phyloP scores from a whole-genome alignment of 2,797 vertebrate genomes.

The Novumbra hubbsi region DNA sequence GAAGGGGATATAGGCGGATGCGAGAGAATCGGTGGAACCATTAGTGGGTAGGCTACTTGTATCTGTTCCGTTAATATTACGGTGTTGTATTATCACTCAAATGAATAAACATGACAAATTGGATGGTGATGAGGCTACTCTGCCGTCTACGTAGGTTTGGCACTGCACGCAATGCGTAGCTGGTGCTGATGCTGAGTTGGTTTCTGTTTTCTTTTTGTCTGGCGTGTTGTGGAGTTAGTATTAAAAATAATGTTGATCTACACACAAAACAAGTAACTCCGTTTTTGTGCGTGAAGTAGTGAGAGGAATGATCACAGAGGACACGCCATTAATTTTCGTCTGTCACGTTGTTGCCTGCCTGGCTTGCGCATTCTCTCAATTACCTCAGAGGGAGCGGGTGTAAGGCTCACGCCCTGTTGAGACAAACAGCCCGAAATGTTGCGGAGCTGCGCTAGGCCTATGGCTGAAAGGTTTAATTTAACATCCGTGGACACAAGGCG shows the following conservation, averaged over 20 bases:
- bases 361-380: conserved; percentile 65
- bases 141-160: not conserved
- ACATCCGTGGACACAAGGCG: not conserved
- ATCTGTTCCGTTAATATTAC: not conserved
- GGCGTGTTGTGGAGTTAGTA: not conserved
- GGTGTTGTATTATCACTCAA: not conserved
- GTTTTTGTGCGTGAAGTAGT: not conserved
- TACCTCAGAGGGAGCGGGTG: conserved; percentile 30
- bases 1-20: not conserved
- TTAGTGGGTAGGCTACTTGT: not conserved
- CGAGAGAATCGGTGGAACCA: not conserved
- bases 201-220: conserved; percentile 28
- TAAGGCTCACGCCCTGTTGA: conserved; percentile 79
- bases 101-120: not conserved
- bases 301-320: not conserved
- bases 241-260: not conserved
- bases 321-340: conserved; percentile 36
- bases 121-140: not conserved
- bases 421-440: not conserved
- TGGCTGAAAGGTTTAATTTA: not conserved
- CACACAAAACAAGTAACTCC: not conserved
- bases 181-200: not conserved
- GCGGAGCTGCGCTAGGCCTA: not conserved
- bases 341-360: conserved; percentile 50
- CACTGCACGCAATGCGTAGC: not conserved